Evolutionary conservation across 2,113 vertebrate species (phyloP).

Genomic region (Drymodes brunneopygia): DNA sequence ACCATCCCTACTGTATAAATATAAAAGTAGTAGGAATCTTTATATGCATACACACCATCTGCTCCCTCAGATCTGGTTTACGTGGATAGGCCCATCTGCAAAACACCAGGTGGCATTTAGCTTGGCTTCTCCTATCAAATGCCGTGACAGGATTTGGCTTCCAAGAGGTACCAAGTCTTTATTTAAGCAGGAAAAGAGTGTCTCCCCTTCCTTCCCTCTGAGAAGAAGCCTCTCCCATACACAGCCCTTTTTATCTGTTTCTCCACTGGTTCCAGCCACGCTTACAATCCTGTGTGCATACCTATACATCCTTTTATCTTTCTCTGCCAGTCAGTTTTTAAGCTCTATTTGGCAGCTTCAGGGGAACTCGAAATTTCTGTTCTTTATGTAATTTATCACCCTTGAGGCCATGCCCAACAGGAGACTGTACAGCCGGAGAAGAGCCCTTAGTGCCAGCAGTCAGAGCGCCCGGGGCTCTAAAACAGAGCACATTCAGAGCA

Average conservation of each 20-base stretch:
- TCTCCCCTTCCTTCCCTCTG: not conserved
- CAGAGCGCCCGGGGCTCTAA: rapidly evolving
- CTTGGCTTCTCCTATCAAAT: not conserved
- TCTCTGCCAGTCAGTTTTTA: not conserved
- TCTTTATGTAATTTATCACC: not conserved
- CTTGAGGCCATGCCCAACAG: not conserved
- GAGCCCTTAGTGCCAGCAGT: rapidly evolving
- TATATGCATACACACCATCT: too few species aligned
- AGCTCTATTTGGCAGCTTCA: not conserved
- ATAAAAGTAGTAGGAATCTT: not conserved
- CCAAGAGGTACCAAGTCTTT: not conserved
- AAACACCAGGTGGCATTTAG: not conserved
- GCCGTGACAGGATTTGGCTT: not conserved
- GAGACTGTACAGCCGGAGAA: rapidly evolving
- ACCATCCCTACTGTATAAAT: not conserved
- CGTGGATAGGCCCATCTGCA: not conserved
- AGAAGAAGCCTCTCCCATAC: not conserved
- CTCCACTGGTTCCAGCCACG: not conserved
- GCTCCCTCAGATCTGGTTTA: not conserved
- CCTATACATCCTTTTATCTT: not conserved
- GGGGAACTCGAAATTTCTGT: not conserved
- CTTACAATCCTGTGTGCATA: not conserved
- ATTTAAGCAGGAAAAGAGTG: not conserved
- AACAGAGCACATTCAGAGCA: not conserved
- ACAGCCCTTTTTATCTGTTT: not conserved